Percentiles rank a stretch among this genome's conserved stretches.
Conservation (phyloP, 2,888 invertebrate genomes). For the Epirrita christyi region DNA sequence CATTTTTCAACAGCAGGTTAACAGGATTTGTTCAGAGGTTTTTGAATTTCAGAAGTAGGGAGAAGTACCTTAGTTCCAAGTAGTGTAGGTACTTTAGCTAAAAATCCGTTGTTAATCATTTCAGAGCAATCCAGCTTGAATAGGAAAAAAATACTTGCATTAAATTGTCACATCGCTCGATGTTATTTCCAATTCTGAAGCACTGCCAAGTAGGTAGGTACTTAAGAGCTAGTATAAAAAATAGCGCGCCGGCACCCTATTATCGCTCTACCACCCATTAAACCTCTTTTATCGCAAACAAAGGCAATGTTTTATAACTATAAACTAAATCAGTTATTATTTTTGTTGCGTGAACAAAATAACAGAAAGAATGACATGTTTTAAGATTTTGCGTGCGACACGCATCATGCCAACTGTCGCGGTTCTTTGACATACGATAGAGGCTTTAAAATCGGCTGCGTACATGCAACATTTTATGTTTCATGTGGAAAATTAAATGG, state of each 20-base stretch:
- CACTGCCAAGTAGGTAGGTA: no score
- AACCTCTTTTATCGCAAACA: conserved; percentile 20
- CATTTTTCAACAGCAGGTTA: no score
- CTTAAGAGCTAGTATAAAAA: neutral
- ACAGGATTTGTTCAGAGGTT: no score
- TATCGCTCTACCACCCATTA: conserved; percentile 5
- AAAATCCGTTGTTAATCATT: no score
- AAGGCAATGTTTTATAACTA: conserved; percentile 25
- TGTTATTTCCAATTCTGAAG: no score
- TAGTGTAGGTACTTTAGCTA: no score
- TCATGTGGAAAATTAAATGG: conserved; percentile 31
- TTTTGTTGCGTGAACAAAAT: conserved; percentile 61
- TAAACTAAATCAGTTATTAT: conserved; percentile 53
- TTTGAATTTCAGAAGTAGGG: no score
- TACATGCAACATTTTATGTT: conserved; percentile 41
- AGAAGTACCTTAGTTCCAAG: no score
- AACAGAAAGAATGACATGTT: conserved; percentile 44
- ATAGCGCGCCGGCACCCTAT: neutral
- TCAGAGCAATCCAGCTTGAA: no score
- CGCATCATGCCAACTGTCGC: conserved; percentile 56
- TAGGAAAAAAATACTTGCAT: no score
- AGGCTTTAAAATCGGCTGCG: conserved; percentile 45
- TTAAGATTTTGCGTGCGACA: conserved; percentile 70
- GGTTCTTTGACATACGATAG: conserved; percentile 48
- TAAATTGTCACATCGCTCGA: no score